Evolutionary conservation across 2,113 vertebrate genomes (phyloP).

Genomic region (Anguilla rostrata): DNA sequence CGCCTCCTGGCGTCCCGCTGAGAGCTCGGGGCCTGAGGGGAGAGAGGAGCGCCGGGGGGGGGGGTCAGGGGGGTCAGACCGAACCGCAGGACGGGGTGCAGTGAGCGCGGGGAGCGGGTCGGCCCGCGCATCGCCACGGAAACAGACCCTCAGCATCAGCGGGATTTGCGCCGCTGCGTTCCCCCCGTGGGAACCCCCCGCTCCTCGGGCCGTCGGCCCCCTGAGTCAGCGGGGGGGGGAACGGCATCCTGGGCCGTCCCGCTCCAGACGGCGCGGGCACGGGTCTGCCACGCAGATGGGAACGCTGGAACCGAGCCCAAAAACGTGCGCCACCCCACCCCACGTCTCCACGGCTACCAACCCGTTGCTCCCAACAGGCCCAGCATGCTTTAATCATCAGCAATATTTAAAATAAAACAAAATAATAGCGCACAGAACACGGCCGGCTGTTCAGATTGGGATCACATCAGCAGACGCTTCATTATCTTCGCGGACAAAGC

Average conservation of each 20-base stretch:
- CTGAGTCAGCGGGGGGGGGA: neutral
- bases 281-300: neutral
- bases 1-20: conserved; percentile 82
- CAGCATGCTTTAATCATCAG: neutral
- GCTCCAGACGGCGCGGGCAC: neutral
- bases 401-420: neutral
- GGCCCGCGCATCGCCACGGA: too few relatives aligned
- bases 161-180: neutral
- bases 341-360: neutral
- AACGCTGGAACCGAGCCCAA: neutral
- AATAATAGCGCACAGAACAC: neutral
- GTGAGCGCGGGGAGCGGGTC: neutral
- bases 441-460: neutral
- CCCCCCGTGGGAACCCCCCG: conserved; percentile 10
- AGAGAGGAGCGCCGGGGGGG: neutral
- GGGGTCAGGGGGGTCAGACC: neutral
- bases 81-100: neutral
- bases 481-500: neutral
- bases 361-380: neutral
- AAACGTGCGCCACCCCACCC: neutral
- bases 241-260: neutral
- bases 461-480: neutral
- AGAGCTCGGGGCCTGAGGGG: conserved; percentile 64
- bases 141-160: neutral
- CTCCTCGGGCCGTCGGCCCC: neutral